Evolutionary conservation across 2,113 vertebrate genomes (phyloP).

Genomic region (Prionailurus bengalensis): DNA sequence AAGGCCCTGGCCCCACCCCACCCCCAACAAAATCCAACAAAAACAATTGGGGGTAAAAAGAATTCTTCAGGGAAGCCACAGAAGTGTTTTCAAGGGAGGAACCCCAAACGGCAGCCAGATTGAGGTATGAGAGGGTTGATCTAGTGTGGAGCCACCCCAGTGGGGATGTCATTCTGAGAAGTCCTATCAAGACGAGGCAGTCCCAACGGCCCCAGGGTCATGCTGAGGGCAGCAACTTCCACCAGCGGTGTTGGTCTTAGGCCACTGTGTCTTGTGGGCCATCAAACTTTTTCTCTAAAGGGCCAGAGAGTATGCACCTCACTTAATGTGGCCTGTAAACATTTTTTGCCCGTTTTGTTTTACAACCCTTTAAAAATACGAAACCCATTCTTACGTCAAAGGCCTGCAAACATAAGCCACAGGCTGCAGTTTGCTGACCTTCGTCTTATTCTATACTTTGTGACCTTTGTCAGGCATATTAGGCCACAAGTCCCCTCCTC

Average conservation of each 20-base stretch:
- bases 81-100: background rate
- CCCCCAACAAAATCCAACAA: background rate
- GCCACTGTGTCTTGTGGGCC: background rate
- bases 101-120: background rate
- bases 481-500: no score
- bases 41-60: background rate
- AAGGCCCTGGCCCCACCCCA: no score
- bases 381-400: background rate
- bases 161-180: fast-evolving
- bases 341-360: background rate
- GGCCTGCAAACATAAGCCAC: background rate
- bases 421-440: background rate
- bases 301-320: background rate
- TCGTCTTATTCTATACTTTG: background rate
- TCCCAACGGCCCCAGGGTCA: no score
- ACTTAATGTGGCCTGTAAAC: background rate
- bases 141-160: background rate
- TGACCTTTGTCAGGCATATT: background rate
- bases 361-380: background rate
- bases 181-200: background rate
- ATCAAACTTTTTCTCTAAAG: no score
- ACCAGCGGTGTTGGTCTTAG: fast-evolving
- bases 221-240: fast-evolving
- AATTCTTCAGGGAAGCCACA: no score
- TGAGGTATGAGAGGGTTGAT: background rate